Evolutionary conservation across 1,140 invertebrate genomes (phyloP).

Genomic region (Eriosoma lanigerum): DNA sequence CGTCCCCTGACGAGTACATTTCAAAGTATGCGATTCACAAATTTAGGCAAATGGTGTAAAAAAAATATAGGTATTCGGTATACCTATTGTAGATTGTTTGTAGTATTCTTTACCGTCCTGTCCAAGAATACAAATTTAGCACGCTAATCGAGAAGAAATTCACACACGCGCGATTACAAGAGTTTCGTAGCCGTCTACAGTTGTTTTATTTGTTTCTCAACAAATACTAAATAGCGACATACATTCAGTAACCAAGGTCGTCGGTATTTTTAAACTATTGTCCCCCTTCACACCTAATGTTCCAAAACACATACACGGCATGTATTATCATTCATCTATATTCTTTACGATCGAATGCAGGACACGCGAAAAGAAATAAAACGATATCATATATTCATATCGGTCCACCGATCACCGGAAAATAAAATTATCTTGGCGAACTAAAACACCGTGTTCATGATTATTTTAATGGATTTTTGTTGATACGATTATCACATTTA

Average conservation of each 20-base stretch:
- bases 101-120: no score
- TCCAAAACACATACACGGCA: neutral
- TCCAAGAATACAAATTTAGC: no score
- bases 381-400: no score
- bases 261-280: conserved; percentile 28
- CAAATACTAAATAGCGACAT: neutral
- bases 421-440: no score
- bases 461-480: no score
- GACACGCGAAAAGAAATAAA: no score
- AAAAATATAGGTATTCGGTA: neutral
- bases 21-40: neutral
- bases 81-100: neutral
- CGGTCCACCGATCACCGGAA: no score
- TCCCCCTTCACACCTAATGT: neutral
- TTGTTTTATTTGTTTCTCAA: neutral
- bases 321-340: no score
- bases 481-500: no score
- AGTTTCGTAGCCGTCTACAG: neutral
- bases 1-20: neutral
- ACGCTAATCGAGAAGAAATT: neutral
- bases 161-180: neutral
- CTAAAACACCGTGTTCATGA: no score
- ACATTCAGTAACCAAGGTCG: neutral
- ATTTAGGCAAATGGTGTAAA: neutral
- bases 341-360: no score